phyloP scores from a whole-genome alignment of 1,140 invertebrate genomes.

The Drosophila pallidifrons region DNA sequence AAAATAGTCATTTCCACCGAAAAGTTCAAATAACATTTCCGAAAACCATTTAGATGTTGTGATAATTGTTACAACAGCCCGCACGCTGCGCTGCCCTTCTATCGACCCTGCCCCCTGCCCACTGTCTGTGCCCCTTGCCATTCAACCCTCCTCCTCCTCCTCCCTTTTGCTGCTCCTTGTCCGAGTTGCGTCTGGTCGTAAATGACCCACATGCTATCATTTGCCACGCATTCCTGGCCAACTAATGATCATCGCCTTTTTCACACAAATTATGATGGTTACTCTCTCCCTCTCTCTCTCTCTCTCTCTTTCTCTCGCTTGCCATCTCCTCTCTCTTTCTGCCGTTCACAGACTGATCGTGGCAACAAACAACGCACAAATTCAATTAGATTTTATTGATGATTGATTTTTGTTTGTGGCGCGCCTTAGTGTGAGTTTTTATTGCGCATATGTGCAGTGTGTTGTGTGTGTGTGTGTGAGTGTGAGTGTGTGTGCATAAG shows the following conservation, averaged over 20 bases:
- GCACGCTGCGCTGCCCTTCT: slow-evolving; percentile 16
- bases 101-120: slow-evolving; percentile 18
- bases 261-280: slow-evolving; percentile 56
- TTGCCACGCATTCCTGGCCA: slow-evolving; percentile 50
- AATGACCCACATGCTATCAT: slow-evolving; percentile 56
- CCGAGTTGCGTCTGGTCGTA: slow-evolving; percentile 1
- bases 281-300: background rate
- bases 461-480: slow-evolving; percentile 6
- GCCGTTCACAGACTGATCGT: slow-evolving; percentile 35
- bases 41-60: slow-evolving; percentile 75
- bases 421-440: slow-evolving; percentile 6
- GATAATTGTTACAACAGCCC: slow-evolving; percentile 65
- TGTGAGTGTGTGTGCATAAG: slow-evolving; percentile 7
- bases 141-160: no score
- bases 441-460: slow-evolving; percentile 4
- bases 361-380: slow-evolving; percentile 52
- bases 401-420: slow-evolving; percentile 63
- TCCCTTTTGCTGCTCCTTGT: slow-evolving; percentile 15
- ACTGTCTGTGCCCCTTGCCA: background rate
- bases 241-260: slow-evolving; percentile 46
- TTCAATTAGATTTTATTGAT: slow-evolving; percentile 81
- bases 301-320: background rate
- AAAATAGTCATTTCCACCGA: slow-evolving; percentile 52
- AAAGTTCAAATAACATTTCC: slow-evolving; percentile 77
- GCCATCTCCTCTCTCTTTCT: background rate